Evolutionary conservation across 1,140 invertebrate species (phyloP).

Genomic region (Drosophila subpulchrella): DNA sequence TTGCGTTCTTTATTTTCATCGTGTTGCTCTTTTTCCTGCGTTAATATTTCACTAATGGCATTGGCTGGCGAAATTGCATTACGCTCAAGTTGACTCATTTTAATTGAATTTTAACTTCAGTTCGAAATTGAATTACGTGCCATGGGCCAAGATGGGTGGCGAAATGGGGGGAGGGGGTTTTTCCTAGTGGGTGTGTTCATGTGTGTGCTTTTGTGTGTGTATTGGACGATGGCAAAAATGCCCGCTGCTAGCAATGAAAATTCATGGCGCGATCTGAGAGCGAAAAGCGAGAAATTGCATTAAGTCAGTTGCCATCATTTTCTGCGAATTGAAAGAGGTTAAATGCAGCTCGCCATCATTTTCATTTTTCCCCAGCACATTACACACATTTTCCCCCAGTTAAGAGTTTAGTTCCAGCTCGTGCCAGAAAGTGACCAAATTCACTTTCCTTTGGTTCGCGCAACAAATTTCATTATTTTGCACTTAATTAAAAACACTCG

Average conservation of each 20-base stretch:
- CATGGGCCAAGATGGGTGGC: conserved; percentile 46
- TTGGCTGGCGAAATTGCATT: conserved; percentile 80
- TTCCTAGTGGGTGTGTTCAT: conserved; percentile 2
- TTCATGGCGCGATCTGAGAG: conserved; percentile 55
- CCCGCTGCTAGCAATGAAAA: conserved; percentile 53
- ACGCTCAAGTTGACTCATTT: conserved; percentile 83
- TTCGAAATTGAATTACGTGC: conserved; percentile 83
- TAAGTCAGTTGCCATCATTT: conserved; percentile 61
- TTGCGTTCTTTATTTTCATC: conserved; percentile 21
- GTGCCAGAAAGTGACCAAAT: conserved; percentile 42
- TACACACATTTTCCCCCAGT: background rate
- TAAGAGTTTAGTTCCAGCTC: conserved; percentile 1
- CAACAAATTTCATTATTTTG: conserved; percentile 64
- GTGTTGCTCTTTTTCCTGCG: conserved; percentile 53
- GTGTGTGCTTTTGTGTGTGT: conserved; percentile 14
- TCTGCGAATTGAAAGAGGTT: conserved; percentile 29
- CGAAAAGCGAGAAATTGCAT: conserved; percentile 58
- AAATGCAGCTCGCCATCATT: conserved; percentile 25
- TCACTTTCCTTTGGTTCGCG: conserved; percentile 31
- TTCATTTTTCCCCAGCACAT: background rate
- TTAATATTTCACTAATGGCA: conserved; percentile 83
- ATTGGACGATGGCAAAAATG: conserved; percentile 50
- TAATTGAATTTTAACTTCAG: conserved; percentile 84
- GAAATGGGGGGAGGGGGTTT: conserved; percentile 6
- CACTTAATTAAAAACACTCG: conserved; percentile 79